Percentiles rank a stretch among this genome's conserved stretches.
These are phyloP conservation scores for Deroplatys truncata DNA, from an alignment of 2,888 invertebrate genomes.

Conservation along the genomic window DNA sequence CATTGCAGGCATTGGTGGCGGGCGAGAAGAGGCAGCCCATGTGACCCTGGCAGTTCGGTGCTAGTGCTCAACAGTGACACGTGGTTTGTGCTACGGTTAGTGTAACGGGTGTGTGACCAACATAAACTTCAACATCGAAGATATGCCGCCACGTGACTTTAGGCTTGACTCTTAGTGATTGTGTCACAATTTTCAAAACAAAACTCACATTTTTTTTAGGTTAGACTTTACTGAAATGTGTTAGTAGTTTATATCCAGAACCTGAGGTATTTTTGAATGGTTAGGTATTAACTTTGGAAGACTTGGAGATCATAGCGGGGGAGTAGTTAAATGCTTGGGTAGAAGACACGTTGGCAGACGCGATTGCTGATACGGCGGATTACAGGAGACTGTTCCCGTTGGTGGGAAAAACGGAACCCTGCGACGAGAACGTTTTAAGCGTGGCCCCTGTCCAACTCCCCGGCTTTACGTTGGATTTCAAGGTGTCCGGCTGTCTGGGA, in stretches of 20 bases:
- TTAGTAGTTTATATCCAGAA: background rate
- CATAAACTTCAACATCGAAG: background rate
- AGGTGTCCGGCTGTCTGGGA: constrained; percentile 23
- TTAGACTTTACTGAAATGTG: background rate
- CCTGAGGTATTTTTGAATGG: background rate
- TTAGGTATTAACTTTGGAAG: background rate
- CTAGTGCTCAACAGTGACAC: background rate
- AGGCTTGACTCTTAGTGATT: no score
- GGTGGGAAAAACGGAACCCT: background rate
- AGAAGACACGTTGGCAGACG: background rate
- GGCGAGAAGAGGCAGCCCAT: background rate
- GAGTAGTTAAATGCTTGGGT: background rate
- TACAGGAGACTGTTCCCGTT: background rate
- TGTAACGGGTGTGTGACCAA: background rate
- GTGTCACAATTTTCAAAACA: no score
- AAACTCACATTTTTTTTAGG: no score
- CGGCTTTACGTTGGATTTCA: constrained; percentile 36
- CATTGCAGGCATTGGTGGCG: background rate
- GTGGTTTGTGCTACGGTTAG: background rate
- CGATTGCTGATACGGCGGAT: background rate
- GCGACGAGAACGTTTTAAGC: background rate
- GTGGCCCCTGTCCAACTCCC: background rate
- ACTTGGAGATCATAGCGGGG: background rate
- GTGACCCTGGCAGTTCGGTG: background rate
- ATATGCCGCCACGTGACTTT: background rate